phyloP scores from a whole-genome alignment of 2,888 invertebrate species.

The Dexiosoma caninum region DNA sequence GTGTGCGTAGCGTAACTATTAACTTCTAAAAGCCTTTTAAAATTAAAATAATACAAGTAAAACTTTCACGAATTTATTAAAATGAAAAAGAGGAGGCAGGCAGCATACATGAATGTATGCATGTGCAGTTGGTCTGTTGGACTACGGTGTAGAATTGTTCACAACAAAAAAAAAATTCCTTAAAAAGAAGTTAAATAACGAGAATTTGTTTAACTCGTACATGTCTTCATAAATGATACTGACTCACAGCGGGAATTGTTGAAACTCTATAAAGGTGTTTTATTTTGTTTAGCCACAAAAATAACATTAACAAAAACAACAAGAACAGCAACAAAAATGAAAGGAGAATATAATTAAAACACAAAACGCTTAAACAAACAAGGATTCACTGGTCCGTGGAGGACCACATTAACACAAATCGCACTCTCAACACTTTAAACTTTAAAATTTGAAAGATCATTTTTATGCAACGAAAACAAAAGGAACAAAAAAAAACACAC shows the following conservation, averaged over 20 bases:
- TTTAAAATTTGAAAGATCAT: conserved; percentile 14
- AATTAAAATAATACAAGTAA: conserved; percentile 2
- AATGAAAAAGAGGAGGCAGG: background rate
- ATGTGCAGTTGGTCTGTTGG: no score
- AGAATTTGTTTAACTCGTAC: conserved; percentile 22
- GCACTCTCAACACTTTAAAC: conserved; percentile 15
- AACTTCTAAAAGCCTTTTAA: background rate
- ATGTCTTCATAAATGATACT: conserved; percentile 47
- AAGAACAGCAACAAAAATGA: background rate
- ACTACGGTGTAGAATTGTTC: conserved; percentile 14
- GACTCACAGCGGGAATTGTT: conserved; percentile 48
- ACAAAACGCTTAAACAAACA: background rate
- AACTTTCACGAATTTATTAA: conserved; percentile 23
- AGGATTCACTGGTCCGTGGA: conserved; percentile 46
- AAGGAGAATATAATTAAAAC: background rate
- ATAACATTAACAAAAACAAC: no score
- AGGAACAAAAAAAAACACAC: conserved; percentile 20
- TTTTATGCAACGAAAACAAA: background rate
- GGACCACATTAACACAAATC: conserved; percentile 6
- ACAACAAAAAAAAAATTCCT: background rate
- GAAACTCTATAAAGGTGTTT: conserved; percentile 50
- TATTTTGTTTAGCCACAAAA: conserved; percentile 30
- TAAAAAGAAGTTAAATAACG: background rate
- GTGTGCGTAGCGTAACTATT: background rate
- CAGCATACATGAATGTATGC: conserved; percentile 4